Base-by-base conservation (phyloP, 2,113 vertebrate genomes). In the Cyprinodon tularosa region DNA sequence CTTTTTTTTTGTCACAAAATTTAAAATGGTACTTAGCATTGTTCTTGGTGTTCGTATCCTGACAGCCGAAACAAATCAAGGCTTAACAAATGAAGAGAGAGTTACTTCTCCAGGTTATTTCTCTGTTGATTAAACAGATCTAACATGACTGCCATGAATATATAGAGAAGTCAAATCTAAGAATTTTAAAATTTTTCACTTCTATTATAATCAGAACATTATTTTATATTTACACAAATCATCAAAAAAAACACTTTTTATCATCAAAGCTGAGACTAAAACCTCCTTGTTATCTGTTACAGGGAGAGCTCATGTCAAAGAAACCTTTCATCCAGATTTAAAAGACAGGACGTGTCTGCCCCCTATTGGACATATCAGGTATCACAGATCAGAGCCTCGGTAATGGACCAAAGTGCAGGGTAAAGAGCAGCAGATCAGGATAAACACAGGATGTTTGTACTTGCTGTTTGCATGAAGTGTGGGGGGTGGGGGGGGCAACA, bases 331-430 rank as follows among this genome's bases (percentile, higher is more conserved):
- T 38, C 15, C 13, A 17, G 2, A 3, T 61, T 5, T 2, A 68
- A 66, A 77, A 68, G 50, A 59, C 44, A 20, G 13, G 42, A 70
- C 70, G 57, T 71, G 67, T 4, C 53, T 65, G 4, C 85, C 80
- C 82, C 81, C 89, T 91, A 44, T 4, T 73, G 91, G 82, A 57
- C 64, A 72, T 7, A 71, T 62, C 60, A 11, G 60, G 59, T 68
- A 80, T 37, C 68, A 73, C 84, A 84, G 3, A 80, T 20, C 37
- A 3, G 68, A 61, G 57, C 7, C 71, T 70, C 50, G 2, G 29
- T 70, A 66, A 65, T 22, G 38, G n/a, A 14, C 61, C 61, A 79
- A 53, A 71, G 61, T 71, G 7, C 70, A 71, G 61, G 42, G 37
- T 72, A 74, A 82, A 74, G 57, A 68, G 68, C 40, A 68, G 60